Conservation (phyloP, 1,140 invertebrate species). For the Odontomachus brunneus region DNA sequence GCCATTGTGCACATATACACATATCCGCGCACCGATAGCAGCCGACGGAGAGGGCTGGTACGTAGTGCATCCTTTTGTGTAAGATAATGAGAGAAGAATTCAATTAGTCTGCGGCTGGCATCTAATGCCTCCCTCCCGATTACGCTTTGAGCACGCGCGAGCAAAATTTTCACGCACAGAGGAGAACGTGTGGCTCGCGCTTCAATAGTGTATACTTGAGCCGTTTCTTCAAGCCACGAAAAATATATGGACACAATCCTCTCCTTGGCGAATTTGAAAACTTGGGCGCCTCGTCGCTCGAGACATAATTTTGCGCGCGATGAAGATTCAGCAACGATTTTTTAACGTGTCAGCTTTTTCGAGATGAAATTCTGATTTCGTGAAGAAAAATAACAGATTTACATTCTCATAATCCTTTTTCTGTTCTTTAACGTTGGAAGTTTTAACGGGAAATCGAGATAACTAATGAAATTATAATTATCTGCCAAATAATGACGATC, state of each 20-base stretch:
- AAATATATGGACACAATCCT: background rate
- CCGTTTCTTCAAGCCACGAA: background rate
- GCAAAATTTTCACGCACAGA: slow-evolving; percentile 2
- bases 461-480: too few relatives aligned
- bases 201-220: background rate
- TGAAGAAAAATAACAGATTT: too few relatives aligned
- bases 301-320: too few relatives aligned
- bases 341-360: too few relatives aligned
- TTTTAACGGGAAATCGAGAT: too few relatives aligned
- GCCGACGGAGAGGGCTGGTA: background rate
- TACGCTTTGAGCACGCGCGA: slow-evolving; percentile 27
- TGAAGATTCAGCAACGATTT: too few relatives aligned
- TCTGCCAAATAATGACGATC: too few relatives aligned
- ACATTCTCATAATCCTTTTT: too few relatives aligned
- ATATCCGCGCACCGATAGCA: slow-evolving; percentile 33
- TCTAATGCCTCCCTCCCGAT: slow-evolving; percentile 52
- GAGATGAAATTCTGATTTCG: too few relatives aligned
- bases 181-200: background rate
- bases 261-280: too few relatives aligned
- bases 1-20: slow-evolving; percentile 20
- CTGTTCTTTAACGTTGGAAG: too few relatives aligned
- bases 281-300: too few relatives aligned
- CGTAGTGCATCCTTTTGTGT: slow-evolving; percentile 59
- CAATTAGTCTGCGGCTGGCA: slow-evolving; percentile 68
- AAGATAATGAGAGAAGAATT: slow-evolving; percentile 70